Evolutionary conservation across 2,888 invertebrate species (phyloP).

Genomic region (Eristalis pertinax): DNA sequence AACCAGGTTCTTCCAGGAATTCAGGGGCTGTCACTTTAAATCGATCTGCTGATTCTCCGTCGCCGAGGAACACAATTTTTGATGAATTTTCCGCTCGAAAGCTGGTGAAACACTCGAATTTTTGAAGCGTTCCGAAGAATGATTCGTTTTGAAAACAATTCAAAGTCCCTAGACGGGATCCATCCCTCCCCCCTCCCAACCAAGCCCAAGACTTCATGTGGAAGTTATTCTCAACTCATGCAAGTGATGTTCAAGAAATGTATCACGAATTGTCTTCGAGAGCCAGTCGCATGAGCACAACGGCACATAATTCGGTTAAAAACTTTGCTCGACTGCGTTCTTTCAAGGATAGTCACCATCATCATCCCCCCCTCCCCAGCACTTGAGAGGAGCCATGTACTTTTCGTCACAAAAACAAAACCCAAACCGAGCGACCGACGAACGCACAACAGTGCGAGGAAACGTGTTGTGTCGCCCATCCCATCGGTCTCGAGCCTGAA

Average conservation of each 20-base stretch:
- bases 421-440: neutral
- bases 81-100: neutral
- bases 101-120: neutral
- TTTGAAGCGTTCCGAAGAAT: neutral
- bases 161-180: neutral
- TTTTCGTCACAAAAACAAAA: neutral
- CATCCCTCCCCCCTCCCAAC: neutral
- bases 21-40: too few relatives aligned
- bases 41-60: neutral
- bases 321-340: slow-evolving; percentile 28
- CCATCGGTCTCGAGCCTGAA: slow-evolving; percentile 5
- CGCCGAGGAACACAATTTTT: neutral
- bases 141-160: neutral
- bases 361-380: neutral
- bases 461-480: neutral
- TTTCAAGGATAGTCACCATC: neutral
- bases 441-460: neutral
- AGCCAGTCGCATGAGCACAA: neutral
- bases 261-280: neutral
- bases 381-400: neutral
- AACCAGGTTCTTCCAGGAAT: neutral
- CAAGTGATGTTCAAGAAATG: neutral
- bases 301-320: slow-evolving; percentile 43
- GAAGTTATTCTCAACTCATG: neutral
- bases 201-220: neutral